Evolutionary conservation across 2,888 invertebrate species (phyloP), one percentile per base, ranked within the genome.

Genomic region (Eristalis intricaria): DNA sequence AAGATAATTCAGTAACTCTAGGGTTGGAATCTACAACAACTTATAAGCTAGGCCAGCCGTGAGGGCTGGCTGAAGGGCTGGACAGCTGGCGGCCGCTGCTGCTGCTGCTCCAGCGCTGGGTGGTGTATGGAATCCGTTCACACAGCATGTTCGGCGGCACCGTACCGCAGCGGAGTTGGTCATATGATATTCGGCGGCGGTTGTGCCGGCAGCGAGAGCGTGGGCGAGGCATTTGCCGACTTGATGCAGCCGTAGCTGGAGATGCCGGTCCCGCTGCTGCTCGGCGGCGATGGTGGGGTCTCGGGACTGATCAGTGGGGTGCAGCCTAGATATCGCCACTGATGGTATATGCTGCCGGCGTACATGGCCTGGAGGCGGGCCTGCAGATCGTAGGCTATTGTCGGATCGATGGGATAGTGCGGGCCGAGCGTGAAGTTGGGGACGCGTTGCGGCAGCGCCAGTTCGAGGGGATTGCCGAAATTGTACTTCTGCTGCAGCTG

Each of bases 111-210:
- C 43, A 43, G 73, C 66, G 64, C 73, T 64, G 79, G 80, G 70
- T 69, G 77, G 75, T 66, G 22, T 79, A 43, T 61, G 50, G 60
- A 50, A 13, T 11, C 4, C 60, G 64, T 88, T 90, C 89, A 92
- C 77, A 92, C 91, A 89, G 91, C 92, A 88, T 92, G 91, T 89
- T 92, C 92, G 74, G 91, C 90, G 87, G 93, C 92, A 90, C 93
- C 92, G 89, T 91, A 93, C 90, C 93, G 93, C 91, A 93, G 88
- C 43, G 93, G 93, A 92, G 93, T 93, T 90, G 93, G 93, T 93
- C 93, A 93, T 92, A 93, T 93, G 87, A 93, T 92, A 89, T 92
- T 93, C 2, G 93, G 91, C 60, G 92, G 91, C 43, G 91, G 90
- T 83, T 91, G 91, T 56, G 90, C 86, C 80, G 61, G 84, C 58